These are phyloP conservation scores for Caenorhabditis plicata DNA, from an alignment of 2,888 invertebrate genomes.

Conservation along the genomic window DNA sequence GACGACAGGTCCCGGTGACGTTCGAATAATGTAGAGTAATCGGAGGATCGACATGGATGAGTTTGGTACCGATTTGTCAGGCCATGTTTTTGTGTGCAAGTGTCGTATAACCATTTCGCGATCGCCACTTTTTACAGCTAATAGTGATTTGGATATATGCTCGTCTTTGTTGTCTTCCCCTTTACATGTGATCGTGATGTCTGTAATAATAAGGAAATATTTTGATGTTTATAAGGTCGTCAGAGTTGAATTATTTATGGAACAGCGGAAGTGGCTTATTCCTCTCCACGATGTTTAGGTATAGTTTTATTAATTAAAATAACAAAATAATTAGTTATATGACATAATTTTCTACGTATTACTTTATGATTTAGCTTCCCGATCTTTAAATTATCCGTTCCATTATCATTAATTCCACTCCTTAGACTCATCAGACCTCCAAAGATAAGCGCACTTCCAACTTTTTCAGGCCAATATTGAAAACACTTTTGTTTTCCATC, in stretches of 20 bases:
- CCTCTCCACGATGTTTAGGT: too few relatives aligned
- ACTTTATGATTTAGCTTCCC: too few relatives aligned
- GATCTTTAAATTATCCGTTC: too few relatives aligned
- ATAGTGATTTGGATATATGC: constrained; percentile 14
- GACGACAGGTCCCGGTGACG: constrained; percentile 11
- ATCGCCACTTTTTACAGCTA: constrained; percentile 9
- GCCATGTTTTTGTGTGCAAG: constrained; percentile 29
- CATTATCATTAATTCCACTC: too few relatives aligned
- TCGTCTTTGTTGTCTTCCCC: constrained; percentile 17
- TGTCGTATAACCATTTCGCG: constrained; percentile 15
- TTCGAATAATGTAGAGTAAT: constrained; percentile 25
- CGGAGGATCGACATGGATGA: constrained; percentile 19
- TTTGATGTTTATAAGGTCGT: too few relatives aligned
- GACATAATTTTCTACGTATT: too few relatives aligned
- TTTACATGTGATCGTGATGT: constrained; percentile 7
- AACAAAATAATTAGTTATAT: too few relatives aligned
- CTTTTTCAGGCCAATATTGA: constrained; percentile 25
- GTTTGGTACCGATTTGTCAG: constrained; percentile 25
- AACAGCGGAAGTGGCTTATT: too few relatives aligned
- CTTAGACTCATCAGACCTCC: too few relatives aligned
- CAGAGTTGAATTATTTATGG: too few relatives aligned
- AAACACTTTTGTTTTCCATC: constrained; percentile 28
- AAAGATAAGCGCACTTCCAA: constrained; percentile 5
- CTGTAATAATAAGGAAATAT: too few relatives aligned
- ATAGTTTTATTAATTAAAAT: too few relatives aligned